Conservation (phyloP, 2,888 invertebrate species). For the Conistra vaccinii region DNA sequence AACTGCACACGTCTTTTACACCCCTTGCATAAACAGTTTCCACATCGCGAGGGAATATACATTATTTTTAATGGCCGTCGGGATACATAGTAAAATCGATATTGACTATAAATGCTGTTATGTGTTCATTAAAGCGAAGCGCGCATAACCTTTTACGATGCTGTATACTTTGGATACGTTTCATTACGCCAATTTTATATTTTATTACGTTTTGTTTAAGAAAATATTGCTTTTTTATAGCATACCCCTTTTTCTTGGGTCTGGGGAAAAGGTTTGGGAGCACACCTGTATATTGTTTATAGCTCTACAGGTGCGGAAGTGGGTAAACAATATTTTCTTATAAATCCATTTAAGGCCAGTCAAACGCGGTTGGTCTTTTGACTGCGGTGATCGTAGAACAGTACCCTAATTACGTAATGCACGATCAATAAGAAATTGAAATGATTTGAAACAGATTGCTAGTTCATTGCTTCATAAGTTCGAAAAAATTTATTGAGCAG, state of each 20-base stretch:
- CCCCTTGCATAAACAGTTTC: conserved; percentile 43
- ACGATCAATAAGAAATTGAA: no score
- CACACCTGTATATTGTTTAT: conserved; percentile 38
- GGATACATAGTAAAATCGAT: conserved; percentile 73
- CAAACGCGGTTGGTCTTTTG: neutral
- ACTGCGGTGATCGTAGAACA: neutral
- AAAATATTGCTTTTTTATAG: conserved; percentile 61
- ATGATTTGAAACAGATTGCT: no score
- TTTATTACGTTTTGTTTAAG: conserved; percentile 66
- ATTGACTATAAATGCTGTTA: conserved; percentile 74
- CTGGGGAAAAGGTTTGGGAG: conserved; percentile 9
- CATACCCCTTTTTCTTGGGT: conserved; percentile 31
- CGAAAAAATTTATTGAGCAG: no score
- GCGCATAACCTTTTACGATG: conserved; percentile 63
- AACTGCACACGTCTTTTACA: conserved; percentile 34
- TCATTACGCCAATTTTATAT: conserved; percentile 68
- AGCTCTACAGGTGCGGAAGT: conserved; percentile 17
- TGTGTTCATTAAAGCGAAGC: conserved; percentile 71
- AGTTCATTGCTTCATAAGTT: no score
- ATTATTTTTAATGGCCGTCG: conserved; percentile 62
- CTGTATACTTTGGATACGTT: conserved; percentile 62
- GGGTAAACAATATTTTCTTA: neutral
- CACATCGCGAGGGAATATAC: conserved; percentile 29
- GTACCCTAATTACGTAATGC: no score
- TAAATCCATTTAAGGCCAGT: neutral